These are phyloP conservation scores for Aspidiotus destructor DNA, from an alignment of 2,888 invertebrate genomes.

Conservation along the genomic window DNA sequence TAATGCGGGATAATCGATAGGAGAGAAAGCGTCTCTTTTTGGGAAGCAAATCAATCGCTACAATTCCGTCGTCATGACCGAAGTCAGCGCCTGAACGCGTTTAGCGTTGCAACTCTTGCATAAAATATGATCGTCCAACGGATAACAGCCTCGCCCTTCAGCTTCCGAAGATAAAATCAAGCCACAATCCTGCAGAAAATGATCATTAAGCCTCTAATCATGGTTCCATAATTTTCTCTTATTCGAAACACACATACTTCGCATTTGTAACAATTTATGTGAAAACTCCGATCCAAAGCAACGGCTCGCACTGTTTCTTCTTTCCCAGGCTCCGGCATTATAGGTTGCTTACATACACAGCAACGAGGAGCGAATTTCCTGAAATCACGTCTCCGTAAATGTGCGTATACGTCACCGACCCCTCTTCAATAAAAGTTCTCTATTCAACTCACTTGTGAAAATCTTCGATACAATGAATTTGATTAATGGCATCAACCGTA, in stretches of 20 bases:
- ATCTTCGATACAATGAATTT: slow-evolving; percentile 97
- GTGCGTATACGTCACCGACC: no score
- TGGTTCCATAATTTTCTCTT: background rate
- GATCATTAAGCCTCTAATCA: background rate
- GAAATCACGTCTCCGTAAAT: no score
- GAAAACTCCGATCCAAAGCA: slow-evolving; percentile 93
- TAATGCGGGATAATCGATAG: no score
- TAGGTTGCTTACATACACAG: slow-evolving; percentile 90
- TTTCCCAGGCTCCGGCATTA: slow-evolving; percentile 93
- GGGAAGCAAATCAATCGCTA: slow-evolving; percentile 26
- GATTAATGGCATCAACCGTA: slow-evolving; percentile 95
- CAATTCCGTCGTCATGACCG: slow-evolving; percentile 42
- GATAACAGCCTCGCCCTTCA: slow-evolving; percentile 93
- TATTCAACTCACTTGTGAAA: slow-evolving; percentile 75
- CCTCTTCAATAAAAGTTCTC: no score
- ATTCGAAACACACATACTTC: slow-evolving; percentile 46
- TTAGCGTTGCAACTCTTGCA: slow-evolving; percentile 95
- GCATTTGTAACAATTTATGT: slow-evolving; percentile 90
- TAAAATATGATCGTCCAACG: slow-evolving; percentile 88
- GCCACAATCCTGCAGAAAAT: slow-evolving; percentile 66
- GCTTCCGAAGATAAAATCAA: slow-evolving; percentile 83
- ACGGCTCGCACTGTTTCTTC: slow-evolving; percentile 97
- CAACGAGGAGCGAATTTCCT: slow-evolving; percentile 97
- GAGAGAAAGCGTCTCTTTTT: no score
- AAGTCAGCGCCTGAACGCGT: slow-evolving; percentile 80